These are phyloP conservation scores for Sussaba pulchella DNA, from an alignment of 2,888 invertebrate species.

Conservation along the genomic window DNA sequence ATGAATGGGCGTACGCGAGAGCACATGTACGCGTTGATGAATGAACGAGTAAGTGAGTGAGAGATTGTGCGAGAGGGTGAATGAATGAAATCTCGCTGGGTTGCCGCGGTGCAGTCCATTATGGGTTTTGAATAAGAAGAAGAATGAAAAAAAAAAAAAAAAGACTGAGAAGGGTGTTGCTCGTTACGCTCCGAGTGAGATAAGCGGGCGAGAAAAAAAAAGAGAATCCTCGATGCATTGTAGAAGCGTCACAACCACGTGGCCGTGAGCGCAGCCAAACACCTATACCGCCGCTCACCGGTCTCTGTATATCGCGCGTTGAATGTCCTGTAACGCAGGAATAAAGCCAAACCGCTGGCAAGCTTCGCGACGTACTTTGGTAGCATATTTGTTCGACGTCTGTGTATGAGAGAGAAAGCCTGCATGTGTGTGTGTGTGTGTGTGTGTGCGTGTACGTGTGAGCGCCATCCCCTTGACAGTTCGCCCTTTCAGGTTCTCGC, in stretches of 20 bases:
- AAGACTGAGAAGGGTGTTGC: slow-evolving; percentile 17
- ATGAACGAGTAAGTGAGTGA: slow-evolving; percentile 43
- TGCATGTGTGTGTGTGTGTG: slow-evolving; percentile 11
- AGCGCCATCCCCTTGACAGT: neutral
- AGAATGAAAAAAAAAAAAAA: slow-evolving; percentile 1
- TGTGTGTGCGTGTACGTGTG: slow-evolving; percentile 1
- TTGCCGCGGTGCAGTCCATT: slow-evolving; percentile 15
- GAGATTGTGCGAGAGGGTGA: slow-evolving; percentile 21
- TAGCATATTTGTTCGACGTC: slow-evolving; percentile 41
- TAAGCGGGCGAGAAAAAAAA: slow-evolving; percentile 22
- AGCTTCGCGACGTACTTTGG: slow-evolving; percentile 34
- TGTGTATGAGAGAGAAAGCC: slow-evolving; percentile 2
- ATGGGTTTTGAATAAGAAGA: slow-evolving; percentile 56
- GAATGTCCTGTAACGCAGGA: slow-evolving; percentile 27
- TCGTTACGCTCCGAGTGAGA: slow-evolving; percentile 35
- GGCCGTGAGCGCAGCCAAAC: slow-evolving; percentile 32
- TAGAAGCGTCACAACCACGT: slow-evolving; percentile 51
- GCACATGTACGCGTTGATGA: slow-evolving; percentile 46
- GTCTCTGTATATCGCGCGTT: slow-evolving; percentile 11
- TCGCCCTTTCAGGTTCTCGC: neutral
- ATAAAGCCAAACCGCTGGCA: slow-evolving; percentile 48
- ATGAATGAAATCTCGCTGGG: slow-evolving; percentile 53
- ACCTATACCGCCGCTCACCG: slow-evolving; percentile 6
- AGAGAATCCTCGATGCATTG: slow-evolving; percentile 25
- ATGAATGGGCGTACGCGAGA: slow-evolving; percentile 52